Evolutionary conservation across 2,113 vertebrate genomes (phyloP).

Genomic region (Oncorhynchus nerka): DNA sequence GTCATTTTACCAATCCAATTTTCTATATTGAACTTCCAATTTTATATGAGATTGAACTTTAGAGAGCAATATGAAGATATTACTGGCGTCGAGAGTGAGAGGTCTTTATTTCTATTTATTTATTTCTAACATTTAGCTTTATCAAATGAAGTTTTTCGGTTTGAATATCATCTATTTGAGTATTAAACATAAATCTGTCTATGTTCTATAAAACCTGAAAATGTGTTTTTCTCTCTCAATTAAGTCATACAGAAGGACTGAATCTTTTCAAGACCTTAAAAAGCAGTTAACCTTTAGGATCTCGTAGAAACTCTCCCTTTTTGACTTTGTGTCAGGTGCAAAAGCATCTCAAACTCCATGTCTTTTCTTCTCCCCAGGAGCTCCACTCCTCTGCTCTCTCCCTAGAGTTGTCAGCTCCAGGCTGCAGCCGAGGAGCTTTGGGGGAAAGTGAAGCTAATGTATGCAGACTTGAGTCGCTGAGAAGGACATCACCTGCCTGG

Average conservation of each 20-base stretch:
- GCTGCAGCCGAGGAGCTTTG: slow-evolving; percentile 25
- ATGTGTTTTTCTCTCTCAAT: not conserved
- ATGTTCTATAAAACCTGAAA: too few species aligned
- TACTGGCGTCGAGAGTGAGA: too few species aligned
- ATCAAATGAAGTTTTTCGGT: too few species aligned
- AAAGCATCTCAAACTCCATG: slow-evolving; percentile 31
- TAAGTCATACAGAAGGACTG: not conserved
- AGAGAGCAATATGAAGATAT: too few species aligned
- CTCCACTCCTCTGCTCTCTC: slow-evolving; percentile 15
- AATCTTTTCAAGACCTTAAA: slow-evolving; percentile 14
- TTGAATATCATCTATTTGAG: too few species aligned
- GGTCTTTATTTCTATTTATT: too few species aligned
- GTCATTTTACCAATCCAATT: not conserved
- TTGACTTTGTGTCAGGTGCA: slow-evolving; percentile 28
- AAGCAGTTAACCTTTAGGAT: slow-evolving; percentile 49
- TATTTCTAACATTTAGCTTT: too few species aligned
- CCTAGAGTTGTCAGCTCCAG: slow-evolving; percentile 25
- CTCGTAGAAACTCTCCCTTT: slow-evolving; percentile 34
- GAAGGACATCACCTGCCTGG: slow-evolving; percentile 50
- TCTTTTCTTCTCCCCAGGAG: slow-evolving; percentile 15
- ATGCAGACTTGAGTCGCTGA: slow-evolving; percentile 47
- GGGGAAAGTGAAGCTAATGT: slow-evolving; percentile 57
- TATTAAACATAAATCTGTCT: too few species aligned
- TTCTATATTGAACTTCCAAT: not conserved
- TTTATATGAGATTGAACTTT: too few species aligned